Evolutionary conservation across 2,113 vertebrate species (phyloP).

Genomic region (Pandion haliaetus): DNA sequence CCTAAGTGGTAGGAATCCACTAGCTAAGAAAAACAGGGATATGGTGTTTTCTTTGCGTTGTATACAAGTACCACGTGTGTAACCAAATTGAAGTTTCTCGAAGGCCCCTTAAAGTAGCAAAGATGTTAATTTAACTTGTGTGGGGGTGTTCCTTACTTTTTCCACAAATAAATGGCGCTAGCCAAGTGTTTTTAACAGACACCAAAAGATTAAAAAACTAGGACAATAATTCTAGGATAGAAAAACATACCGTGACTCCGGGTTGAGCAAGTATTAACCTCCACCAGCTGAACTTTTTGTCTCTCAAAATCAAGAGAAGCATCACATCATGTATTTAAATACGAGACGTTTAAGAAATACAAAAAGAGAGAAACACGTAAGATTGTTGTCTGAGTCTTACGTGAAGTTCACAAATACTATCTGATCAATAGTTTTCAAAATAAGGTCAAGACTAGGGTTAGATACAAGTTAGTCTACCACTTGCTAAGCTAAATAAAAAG

Average conservation of each 20-base stretch:
- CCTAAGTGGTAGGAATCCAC: neutral
- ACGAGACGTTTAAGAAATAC: neutral
- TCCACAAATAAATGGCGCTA: neutral
- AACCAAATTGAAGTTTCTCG: neutral
- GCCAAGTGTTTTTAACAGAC: neutral
- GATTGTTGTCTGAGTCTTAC: neutral
- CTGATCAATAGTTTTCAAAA: neutral
- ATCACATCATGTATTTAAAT: neutral
- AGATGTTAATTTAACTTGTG: neutral
- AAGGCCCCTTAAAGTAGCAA: neutral
- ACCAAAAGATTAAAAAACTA: neutral
- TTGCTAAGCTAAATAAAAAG: neutral
- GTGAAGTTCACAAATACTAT: neutral
- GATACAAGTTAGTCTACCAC: neutral
- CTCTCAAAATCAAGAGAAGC: neutral
- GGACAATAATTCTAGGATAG: neutral
- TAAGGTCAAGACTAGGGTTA: neutral
- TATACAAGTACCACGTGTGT: neutral
- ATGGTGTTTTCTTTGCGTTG: neutral
- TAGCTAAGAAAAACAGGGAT: neutral
- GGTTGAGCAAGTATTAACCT: neutral
- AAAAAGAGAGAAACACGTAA: neutral
- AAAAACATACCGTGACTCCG: neutral
- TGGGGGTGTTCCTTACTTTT: neutral
- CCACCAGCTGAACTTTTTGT: neutral